A percentile compares a stretch with the other conserved stretches of the same genome.
phyloP scores from a whole-genome alignment of 2,888 invertebrate genomes.

The Crocallis elinguaria region DNA sequence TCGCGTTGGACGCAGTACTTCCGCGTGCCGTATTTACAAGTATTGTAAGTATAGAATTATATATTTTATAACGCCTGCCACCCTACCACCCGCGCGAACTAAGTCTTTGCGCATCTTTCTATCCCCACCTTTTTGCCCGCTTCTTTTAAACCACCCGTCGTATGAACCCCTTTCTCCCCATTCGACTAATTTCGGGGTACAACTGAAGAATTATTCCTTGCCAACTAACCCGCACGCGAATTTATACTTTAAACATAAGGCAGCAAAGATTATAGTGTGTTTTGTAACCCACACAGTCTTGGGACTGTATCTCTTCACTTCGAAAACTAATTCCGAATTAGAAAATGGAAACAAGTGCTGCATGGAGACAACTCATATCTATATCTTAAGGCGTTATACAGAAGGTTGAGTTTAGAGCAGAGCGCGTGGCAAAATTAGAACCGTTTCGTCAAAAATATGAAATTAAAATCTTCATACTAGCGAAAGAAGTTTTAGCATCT shows the following conservation, averaged over 20 bases:
- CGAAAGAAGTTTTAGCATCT: conserved; percentile 86
- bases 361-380: conserved; percentile 33
- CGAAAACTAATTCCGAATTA: conserved; percentile 84
- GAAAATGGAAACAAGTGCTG: conserved; percentile 80
- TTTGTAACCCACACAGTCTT: conserved; percentile 67
- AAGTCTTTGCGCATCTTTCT: conserved; percentile 85
- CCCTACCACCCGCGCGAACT: conserved; percentile 76
- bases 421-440: conserved; percentile 72
- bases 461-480: conserved; percentile 85
- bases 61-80: conserved; percentile 82
- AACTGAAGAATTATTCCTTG: conserved; percentile 84
- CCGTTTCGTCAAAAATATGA: conserved; percentile 85
- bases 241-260: conserved; percentile 50
- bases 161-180: conserved; percentile 83
- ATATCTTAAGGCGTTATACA: conserved; percentile 15
- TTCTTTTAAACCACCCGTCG: conserved; percentile 85
- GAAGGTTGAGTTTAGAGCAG: conserved; percentile 48
- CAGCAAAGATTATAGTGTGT: conserved; percentile 53
- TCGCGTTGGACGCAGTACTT: conserved; percentile 57
- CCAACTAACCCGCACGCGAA: conserved; percentile 53
- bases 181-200: conserved; percentile 85
- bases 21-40: conserved; percentile 85
- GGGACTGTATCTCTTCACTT: conserved; percentile 85
- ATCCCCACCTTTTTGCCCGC: conserved; percentile 84
- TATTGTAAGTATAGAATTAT: conserved; percentile 86